A percentile compares a stretch with the other conserved stretches of the same genome.
Evolutionary conservation across 2,113 vertebrate genomes (phyloP).

Genomic region (Oostethus manadensis): DNA sequence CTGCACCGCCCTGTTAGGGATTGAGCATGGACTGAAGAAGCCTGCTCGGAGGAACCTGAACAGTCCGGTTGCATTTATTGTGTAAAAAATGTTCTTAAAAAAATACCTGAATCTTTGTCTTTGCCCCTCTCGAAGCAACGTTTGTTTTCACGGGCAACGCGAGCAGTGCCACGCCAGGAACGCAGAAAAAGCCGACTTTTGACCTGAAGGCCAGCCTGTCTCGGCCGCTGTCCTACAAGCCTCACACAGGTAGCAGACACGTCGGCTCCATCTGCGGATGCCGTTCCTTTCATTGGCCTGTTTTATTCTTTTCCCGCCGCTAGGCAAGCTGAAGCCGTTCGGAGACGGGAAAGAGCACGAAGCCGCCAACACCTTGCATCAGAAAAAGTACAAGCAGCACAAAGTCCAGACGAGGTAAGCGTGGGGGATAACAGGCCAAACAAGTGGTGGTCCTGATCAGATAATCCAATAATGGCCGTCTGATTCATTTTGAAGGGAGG

Average conservation of each 20-base stretch:
- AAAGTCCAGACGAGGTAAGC: constrained; percentile 78
- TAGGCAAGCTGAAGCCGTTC: constrained; percentile 88
- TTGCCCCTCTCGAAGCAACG: constrained; percentile 52
- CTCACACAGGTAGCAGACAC: constrained; percentile 70
- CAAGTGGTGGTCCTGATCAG: neutral
- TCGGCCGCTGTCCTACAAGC: constrained; percentile 84
- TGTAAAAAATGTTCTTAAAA: neutral
- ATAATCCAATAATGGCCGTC: neutral
- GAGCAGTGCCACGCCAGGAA: constrained; percentile 65
- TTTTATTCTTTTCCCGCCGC: neutral
- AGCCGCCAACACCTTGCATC: constrained; percentile 52
- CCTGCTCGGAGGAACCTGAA: too few relatives aligned
- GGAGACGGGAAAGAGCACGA: constrained; percentile 74
- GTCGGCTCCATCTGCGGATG: neutral
- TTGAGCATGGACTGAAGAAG: too few relatives aligned
- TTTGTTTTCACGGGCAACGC: constrained; percentile 74
- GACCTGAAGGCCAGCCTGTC: constrained; percentile 91
- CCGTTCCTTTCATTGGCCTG: neutral
- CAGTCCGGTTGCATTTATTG: too few relatives aligned
- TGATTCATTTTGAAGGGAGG: neutral
- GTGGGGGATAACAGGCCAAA: neutral
- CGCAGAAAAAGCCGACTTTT: constrained; percentile 78
- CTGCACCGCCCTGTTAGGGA: too few relatives aligned
- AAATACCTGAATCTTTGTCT: neutral
- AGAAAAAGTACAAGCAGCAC: constrained; percentile 84